Conservation (phyloP, 2,888 invertebrate species). For the Tetanocera ferruginea region DNA sequence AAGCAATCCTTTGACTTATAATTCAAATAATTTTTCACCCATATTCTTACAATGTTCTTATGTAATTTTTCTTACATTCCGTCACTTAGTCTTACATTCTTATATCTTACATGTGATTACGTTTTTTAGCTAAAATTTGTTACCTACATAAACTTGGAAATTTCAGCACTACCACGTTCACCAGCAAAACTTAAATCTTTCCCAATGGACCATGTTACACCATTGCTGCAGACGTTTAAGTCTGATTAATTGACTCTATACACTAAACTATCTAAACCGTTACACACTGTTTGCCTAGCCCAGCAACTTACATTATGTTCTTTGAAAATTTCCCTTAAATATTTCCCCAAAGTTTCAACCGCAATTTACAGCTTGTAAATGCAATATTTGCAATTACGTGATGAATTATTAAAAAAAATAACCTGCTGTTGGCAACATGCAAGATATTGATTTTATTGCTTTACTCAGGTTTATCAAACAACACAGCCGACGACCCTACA, state of each 20-base stretch:
- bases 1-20: no score
- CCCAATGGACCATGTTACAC: no score
- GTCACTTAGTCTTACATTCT: no score
- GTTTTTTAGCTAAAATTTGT: no score
- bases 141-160: no score
- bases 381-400: conserved; percentile 31
- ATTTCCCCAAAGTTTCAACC: not conserved
- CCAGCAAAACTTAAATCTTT: no score
- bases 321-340: not conserved
- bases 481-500: not conserved
- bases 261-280: not conserved
- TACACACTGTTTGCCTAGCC: not conserved
- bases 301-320: not conserved
- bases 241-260: not conserved
- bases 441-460: conserved; percentile 16
- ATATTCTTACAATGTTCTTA: no score
- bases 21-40: no score
- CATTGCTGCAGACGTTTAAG: no score
- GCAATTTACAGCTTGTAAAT: conserved; percentile 18
- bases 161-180: no score
- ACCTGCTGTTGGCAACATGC: conserved; percentile 5
- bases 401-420: conserved; percentile 27
- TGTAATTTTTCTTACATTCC: no score
- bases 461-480: not conserved
- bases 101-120: no score